Evolutionary conservation across 2,113 vertebrate genomes (phyloP).

Genomic region (Onychostoma macrolepis): DNA sequence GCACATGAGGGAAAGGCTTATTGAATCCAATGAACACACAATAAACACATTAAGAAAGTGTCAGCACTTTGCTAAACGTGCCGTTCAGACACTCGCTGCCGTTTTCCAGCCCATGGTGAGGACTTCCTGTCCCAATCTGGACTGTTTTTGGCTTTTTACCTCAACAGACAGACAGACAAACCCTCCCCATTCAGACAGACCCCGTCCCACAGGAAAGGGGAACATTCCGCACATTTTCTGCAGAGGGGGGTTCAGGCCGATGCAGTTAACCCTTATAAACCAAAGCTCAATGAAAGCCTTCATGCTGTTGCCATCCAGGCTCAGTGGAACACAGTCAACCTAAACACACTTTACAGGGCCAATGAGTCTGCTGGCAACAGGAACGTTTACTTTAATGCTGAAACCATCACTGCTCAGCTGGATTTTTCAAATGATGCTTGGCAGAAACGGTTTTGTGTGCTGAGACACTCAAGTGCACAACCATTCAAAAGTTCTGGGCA

Average conservation of each 20-base stretch:
- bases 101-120: conserved; percentile 51
- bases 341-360: neutral
- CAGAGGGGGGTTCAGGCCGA: conserved; percentile 41
- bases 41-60: conserved; percentile 53
- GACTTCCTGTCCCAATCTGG: conserved; percentile 63
- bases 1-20: neutral
- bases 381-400: neutral
- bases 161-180: conserved; percentile 44
- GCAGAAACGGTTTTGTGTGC: neutral
- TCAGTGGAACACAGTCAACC: neutral
- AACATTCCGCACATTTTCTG: conserved; percentile 78
- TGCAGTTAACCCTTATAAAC: conserved; percentile 58
- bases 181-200: conserved; percentile 50
- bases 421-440: neutral
- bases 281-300: conserved; percentile 58
- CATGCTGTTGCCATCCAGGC: conserved; percentile 45
- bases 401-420: neutral
- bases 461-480: neutral
- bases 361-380: neutral
- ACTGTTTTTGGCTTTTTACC: conserved; percentile 37
- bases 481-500: neutral
- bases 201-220: conserved; percentile 77
- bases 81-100: conserved; percentile 39
- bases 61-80: neutral
- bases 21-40: conserved; percentile 61